A percentile compares a stretch with the other conserved stretches of the same genome.
These are phyloP conservation scores for Cotesia typhae DNA, from an alignment of 1,140 invertebrate genomes.

Conservation along the genomic window DNA sequence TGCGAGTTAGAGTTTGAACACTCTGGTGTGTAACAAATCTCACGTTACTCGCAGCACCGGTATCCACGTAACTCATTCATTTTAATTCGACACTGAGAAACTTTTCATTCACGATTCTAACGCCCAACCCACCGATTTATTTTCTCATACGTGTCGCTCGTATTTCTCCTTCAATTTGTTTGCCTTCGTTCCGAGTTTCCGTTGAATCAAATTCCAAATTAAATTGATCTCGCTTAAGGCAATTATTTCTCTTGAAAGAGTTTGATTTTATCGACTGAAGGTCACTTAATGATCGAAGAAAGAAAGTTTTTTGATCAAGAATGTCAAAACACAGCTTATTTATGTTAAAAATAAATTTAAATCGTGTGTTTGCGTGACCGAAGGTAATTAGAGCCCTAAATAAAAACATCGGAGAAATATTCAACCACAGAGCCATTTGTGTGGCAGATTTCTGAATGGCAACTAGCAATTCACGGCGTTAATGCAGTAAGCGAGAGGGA, in stretches of 20 bases:
- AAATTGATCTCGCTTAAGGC: neutral
- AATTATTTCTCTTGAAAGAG: no score
- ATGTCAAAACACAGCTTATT: no score
- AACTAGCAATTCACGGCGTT: no score
- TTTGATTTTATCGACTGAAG: neutral
- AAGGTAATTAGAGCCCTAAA: no score
- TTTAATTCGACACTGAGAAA: slow-evolving; percentile 35
- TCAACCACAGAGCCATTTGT: no score
- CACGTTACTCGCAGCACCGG: slow-evolving; percentile 15
- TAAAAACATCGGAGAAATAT: no score
- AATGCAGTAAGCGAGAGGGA: no score
- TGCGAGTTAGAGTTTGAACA: slow-evolving; percentile 17
- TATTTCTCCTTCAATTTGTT: neutral
- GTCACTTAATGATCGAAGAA: no score
- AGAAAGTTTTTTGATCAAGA: no score
- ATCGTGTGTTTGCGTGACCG: no score
- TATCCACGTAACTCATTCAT: slow-evolving; percentile 32
- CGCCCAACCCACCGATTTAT: slow-evolving; percentile 32
- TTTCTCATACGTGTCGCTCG: slow-evolving; percentile 20
- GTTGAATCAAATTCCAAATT: neutral
- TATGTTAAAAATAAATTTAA: no score
- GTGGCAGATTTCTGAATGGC: no score
- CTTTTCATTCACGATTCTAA: slow-evolving; percentile 33
- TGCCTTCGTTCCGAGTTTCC: neutral
- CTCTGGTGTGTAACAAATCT: slow-evolving; percentile 30